Conservation (phyloP, 2,888 invertebrate genomes). For the Cantharis rufa region DNA sequence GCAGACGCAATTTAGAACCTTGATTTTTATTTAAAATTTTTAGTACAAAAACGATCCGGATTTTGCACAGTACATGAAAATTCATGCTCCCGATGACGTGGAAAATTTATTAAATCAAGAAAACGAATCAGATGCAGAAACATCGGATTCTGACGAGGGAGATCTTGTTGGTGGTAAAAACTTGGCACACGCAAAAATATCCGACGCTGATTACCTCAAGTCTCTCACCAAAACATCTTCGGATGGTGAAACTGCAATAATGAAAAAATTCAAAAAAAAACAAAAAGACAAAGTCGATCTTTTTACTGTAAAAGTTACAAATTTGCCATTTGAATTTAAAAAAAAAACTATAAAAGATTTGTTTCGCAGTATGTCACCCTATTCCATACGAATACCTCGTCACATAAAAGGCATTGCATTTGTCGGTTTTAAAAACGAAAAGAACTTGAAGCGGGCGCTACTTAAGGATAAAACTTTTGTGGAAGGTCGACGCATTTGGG, state of each 20-base stretch:
- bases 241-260: conserved; percentile 45
- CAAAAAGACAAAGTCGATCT: conserved; percentile 53
- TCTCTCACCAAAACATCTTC: conserved; percentile 62
- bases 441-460: conserved; percentile 77
- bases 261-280: conserved; percentile 55
- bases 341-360: conserved; percentile 85
- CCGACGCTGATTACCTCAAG: conserved; percentile 82
- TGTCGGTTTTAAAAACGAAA: conserved; percentile 86
- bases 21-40: not conserved
- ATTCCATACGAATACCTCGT: conserved; percentile 78
- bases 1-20: too few species aligned
- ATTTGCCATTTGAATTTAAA: conserved; percentile 77
- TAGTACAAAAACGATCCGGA: conserved; percentile 85
- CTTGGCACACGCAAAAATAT: conserved; percentile 71
- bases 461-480: conserved; percentile 85
- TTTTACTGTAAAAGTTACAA: conserved; percentile 69
- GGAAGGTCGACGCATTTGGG: conserved; percentile 66
- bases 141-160: conserved; percentile 14
- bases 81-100: conserved; percentile 66
- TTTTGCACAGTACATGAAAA: conserved; percentile 86
- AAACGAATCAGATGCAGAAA: conserved; percentile 39
- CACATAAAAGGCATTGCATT: conserved; percentile 84
- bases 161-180: conserved; percentile 43
- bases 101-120: conserved; percentile 32
- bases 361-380: conserved; percentile 78